Percentiles rank a stretch among this genome's conserved stretches.
phyloP scores from a whole-genome alignment of 1,140 invertebrate genomes.

The Caerostris extrusa region DNA sequence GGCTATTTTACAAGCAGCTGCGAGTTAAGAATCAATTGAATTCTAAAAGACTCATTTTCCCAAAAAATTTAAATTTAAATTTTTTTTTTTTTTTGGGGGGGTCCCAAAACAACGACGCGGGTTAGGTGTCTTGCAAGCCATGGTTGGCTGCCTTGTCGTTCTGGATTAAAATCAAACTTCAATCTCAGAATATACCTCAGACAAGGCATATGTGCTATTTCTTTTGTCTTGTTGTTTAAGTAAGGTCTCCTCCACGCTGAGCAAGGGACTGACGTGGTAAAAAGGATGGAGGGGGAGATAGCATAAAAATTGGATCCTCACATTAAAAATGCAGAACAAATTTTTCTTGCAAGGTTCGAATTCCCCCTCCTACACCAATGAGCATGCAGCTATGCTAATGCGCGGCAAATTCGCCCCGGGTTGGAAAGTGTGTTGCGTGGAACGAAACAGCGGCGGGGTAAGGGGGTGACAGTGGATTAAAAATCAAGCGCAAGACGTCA shows the following conservation, averaged over 20 bases:
- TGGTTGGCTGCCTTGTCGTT: not conserved
- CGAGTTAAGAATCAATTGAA: no score
- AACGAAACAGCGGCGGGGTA: not conserved
- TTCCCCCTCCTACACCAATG: constrained; percentile 65
- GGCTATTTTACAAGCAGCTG: no score
- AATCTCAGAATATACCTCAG: not conserved
- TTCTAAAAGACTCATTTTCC: no score
- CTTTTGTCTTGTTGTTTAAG: no score
- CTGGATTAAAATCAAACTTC: not conserved
- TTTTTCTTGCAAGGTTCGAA: constrained; percentile 61
- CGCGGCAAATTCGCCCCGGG: constrained; percentile 67
- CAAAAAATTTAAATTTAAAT: no score
- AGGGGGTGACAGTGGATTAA: constrained; percentile 68
- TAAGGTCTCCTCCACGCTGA: no score
- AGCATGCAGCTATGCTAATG: constrained; percentile 76
- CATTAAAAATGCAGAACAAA: constrained; percentile 68
- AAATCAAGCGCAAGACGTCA: constrained; percentile 72
- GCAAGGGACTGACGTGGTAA: not conserved
- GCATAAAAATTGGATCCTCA: constrained; percentile 44
- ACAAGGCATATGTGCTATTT: no score
- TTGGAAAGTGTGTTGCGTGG: not conserved
- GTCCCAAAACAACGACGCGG: not conserved
- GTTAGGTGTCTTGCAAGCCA: not conserved
- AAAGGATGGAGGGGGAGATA: not conserved
- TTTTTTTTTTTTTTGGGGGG: no score